Conservation (phyloP, 2,113 vertebrate species). For the Mixornis gularis region DNA sequence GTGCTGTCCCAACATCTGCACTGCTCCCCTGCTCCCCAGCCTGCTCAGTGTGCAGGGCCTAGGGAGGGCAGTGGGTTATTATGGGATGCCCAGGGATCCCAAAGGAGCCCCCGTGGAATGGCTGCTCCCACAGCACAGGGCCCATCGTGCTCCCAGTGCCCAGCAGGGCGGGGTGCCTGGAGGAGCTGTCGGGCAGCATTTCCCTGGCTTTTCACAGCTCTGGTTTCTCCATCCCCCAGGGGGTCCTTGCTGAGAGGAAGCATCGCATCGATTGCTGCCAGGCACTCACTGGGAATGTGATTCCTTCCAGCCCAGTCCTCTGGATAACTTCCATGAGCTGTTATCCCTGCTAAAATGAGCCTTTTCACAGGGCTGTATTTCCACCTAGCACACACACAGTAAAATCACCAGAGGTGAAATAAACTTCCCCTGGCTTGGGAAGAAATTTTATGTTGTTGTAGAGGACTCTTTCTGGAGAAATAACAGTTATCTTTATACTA, state of each 20-base stretch:
- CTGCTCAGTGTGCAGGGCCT: accelerated
- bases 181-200: constrained; percentile 11
- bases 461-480: background rate
- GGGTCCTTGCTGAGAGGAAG: constrained; percentile 43
- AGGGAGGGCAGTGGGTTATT: background rate
- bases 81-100: background rate
- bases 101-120: background rate
- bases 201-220: constrained; percentile 33
- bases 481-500: background rate
- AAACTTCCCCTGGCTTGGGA: background rate
- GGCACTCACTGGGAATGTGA: constrained; percentile 22
- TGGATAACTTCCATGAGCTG: constrained; percentile 23
- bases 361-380: constrained; percentile 12
- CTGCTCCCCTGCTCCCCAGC: background rate
- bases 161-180: background rate
- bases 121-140: background rate
- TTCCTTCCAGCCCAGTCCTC: constrained; percentile 17
- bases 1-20: background rate
- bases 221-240: constrained; percentile 22
- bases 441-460: background rate
- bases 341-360: constrained; percentile 10
- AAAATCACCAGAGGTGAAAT: background rate
- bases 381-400: background rate
- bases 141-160: background rate
- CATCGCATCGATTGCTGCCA: constrained; percentile 44